Base-by-base conservation (phyloP, 37 sponge, comb jelly and placozoan species). In the Cladorhizidae sp. region DNA sequence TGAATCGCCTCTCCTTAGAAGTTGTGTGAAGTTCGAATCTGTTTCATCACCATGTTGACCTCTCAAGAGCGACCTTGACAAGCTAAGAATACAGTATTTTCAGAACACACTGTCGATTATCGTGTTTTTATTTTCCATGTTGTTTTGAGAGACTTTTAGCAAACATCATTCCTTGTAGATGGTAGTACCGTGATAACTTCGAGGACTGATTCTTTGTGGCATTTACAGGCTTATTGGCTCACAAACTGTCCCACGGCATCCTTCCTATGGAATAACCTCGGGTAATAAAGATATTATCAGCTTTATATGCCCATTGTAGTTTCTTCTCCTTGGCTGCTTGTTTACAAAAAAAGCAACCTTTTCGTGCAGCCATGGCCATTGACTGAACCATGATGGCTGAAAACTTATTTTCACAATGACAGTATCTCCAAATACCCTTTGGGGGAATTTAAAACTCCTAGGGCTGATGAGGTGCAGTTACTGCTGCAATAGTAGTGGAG, bases 361-460 rank as follows among this genome's bases (percentile, higher is more conserved):
- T 43, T 86, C 79, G 75, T 86, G 87, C 0, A 86, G 67, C 80
- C 80, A 86, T 21, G 17, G 35, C 76, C 76, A 86, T 52, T 15
- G 11, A 52, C 15, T 15, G 54, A 52, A 52, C 79, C 86, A 83
- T 1, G 35, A 22, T 7, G 52, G 51, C 43, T 85, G 79, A 40
- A 85, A 78, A 7, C 70, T 50, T 71, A 78, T 54, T 2, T 37
- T 37, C 28, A 78, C 86, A 70, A 70, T 45, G 31, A 50, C 68
- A n/a, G 45, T 72, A 38, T 61, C 32, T 40, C 86, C 79, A 78
- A 77, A 85, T 26, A 36, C 28, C 51, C 72, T 18, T 63, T 25
- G 64, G 12, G 29, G 64, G 9, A 63, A 63, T 63, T 26, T 63
- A 63, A 63, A 26, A 8, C 21, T 12, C 64, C 64, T 18, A 63